A percentile compares a stretch with the other conserved stretches of the same genome.
These are phyloP conservation scores for Nebria ingens DNA, from an alignment of 1,140 invertebrate species.

Conservation along the genomic window DNA sequence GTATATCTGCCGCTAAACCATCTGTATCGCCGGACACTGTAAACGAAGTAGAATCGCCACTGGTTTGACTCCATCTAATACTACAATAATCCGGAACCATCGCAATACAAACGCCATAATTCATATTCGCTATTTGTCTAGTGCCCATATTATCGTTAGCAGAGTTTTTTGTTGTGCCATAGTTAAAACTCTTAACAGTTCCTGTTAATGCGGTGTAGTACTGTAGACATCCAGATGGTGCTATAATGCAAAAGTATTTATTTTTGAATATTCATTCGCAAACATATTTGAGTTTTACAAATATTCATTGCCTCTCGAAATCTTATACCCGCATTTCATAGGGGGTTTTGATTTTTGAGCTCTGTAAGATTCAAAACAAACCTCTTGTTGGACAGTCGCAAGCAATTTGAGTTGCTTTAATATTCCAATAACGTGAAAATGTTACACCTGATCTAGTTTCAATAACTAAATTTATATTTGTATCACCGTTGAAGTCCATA, in stretches of 20 bases:
- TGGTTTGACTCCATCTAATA: slow-evolving; percentile 44
- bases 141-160: slow-evolving; percentile 42
- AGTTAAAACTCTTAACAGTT: slow-evolving; percentile 67
- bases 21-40: slow-evolving; percentile 49
- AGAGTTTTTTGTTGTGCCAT: slow-evolving; percentile 43
- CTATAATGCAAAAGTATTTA: too few species aligned
- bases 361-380: too few species aligned
- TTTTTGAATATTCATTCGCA: too few species aligned
- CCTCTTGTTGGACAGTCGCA: slow-evolving; percentile 55
- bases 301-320: too few species aligned
- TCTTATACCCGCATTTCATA: too few species aligned
- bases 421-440: slow-evolving; percentile 62
- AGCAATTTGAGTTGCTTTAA: slow-evolving; percentile 60
- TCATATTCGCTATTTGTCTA: slow-evolving; percentile 58
- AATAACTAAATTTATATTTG: slow-evolving; percentile 55
- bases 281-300: too few species aligned
- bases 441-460: slow-evolving; percentile 47
- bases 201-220: slow-evolving; percentile 56
- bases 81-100: slow-evolving; percentile 52
- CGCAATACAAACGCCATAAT: slow-evolving; percentile 64
- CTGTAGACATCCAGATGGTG: slow-evolving; percentile 69
- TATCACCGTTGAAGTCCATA: slow-evolving; percentile 58
- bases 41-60: slow-evolving; percentile 44
- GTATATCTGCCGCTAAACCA: slow-evolving; percentile 38
- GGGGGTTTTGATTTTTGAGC: too few species aligned